These are phyloP conservation scores for Melanchra persicariae DNA, from an alignment of 2,888 invertebrate species.

Conservation along the genomic window DNA sequence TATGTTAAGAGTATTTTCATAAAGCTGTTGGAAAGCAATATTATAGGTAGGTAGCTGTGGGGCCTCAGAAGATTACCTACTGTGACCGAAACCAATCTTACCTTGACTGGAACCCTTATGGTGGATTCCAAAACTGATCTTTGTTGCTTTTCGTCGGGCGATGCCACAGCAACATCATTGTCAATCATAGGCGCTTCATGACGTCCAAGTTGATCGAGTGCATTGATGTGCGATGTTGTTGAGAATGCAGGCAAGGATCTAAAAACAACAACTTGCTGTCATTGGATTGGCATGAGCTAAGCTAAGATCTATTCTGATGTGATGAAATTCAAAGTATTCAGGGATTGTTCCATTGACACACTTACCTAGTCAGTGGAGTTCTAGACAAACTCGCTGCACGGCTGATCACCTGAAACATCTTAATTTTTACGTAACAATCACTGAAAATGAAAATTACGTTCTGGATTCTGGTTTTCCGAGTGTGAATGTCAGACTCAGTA, in stretches of 20 bases:
- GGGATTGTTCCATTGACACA: constrained; percentile 3
- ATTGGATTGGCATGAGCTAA: constrained; percentile 11
- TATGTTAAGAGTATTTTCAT: too few relatives aligned
- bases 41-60: too few relatives aligned
- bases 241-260: constrained; percentile 83
- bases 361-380: constrained; percentile 78
- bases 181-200: constrained; percentile 90
- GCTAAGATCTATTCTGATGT: neutral
- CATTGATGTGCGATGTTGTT: constrained; percentile 64
- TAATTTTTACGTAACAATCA: constrained; percentile 72
- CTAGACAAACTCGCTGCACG: constrained; percentile 74
- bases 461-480: neutral
- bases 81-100: constrained; percentile 67
- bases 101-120: constrained; percentile 91
- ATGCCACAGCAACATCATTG: constrained; percentile 84
- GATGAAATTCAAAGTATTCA: neutral
- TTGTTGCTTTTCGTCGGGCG: constrained; percentile 88
- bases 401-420: constrained; percentile 81
- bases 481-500: neutral
- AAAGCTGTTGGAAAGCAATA: neutral
- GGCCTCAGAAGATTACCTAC: neutral
- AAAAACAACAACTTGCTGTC: constrained; percentile 52
- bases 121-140: constrained; percentile 82
- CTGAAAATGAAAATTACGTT: constrained; percentile 54
- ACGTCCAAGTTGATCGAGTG: constrained; percentile 72